Percentiles rank a stretch among this genome's conserved stretches.
phyloP scores from a whole-genome alignment of 2,888 invertebrate species.

The Cinara cedri region DNA sequence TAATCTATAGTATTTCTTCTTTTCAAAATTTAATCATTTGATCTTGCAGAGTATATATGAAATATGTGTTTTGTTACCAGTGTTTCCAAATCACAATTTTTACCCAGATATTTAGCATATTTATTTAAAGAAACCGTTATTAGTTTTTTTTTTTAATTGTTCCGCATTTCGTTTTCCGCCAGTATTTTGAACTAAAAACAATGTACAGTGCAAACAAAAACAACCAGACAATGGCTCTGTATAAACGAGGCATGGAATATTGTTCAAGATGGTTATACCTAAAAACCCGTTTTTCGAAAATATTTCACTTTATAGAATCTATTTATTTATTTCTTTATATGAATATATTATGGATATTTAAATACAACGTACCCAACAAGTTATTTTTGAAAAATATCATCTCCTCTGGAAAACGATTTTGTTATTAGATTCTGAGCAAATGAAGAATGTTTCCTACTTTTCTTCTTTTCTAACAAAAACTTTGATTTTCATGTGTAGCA shows the following conservation, averaged over 20 bases:
- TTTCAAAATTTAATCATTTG: not conserved
- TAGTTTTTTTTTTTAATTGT: constrained; percentile 8
- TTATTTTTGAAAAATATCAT: no score
- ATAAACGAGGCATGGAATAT: not conserved
- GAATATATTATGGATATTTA: no score
- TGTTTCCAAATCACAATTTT: not conserved
- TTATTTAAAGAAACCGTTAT: not conserved
- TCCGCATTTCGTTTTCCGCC: not conserved
- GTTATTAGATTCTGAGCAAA: no score
- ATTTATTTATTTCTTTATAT: no score
- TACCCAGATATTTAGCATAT: not conserved
- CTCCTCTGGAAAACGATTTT: no score
- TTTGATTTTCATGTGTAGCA: no score
- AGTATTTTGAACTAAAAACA: not conserved
- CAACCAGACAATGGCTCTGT: no score
- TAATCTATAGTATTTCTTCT: not conserved
- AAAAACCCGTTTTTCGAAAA: not conserved
- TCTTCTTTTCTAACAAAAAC: no score
- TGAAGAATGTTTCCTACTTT: no score
- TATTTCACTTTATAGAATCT: no score
- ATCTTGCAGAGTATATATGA: constrained; percentile 2
- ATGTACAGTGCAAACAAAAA: not conserved
- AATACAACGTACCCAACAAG: no score
- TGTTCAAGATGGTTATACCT: constrained; percentile 1
- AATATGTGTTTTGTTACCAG: constrained; percentile 1